phyloP scores from a whole-genome alignment of 2,797 vertebrate species.

The Periophthalmus magnuspinnatus region DNA sequence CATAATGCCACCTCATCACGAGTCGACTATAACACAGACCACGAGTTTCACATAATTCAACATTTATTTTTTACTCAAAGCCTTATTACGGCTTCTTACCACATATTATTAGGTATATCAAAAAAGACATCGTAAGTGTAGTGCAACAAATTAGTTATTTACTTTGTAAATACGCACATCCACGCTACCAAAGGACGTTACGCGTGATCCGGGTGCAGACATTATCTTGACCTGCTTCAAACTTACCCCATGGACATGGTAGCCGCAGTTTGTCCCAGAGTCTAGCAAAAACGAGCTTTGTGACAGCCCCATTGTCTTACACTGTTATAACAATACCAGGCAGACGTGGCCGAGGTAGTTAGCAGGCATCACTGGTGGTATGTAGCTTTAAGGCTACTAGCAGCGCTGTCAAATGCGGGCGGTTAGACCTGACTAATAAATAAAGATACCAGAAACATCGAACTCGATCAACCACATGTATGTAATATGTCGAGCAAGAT shows the following conservation, averaged over 20 bases:
- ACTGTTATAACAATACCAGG: not conserved
- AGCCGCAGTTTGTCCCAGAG: constrained; percentile 82
- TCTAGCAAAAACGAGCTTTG: constrained; percentile 82
- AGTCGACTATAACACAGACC: constrained; percentile 22
- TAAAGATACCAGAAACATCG: constrained; percentile 55
- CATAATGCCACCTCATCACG: constrained; percentile 68
- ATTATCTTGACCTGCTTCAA: not conserved
- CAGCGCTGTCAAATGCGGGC: constrained; percentile 15
- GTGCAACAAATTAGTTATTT: not conserved
- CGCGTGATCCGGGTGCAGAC: not conserved
- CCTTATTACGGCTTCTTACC: too few species aligned
- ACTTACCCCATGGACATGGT: constrained; percentile 90
- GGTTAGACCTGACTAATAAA: constrained; percentile 50
- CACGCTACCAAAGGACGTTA: not conserved
- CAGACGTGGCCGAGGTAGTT: constrained; percentile 43
- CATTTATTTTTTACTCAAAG: too few species aligned
- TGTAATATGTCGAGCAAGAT: not conserved
- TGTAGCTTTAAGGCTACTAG: constrained; percentile 11
- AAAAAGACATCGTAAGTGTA: not conserved
- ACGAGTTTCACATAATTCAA: not conserved
- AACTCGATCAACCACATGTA: not conserved
- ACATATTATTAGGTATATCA: too few species aligned
- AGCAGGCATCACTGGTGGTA: constrained; percentile 34
- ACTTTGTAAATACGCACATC: not conserved
- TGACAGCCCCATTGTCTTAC: constrained; percentile 79